phyloP scores from a whole-genome alignment of 2,797 vertebrate species.

The Cyclopterus lumpus region DNA sequence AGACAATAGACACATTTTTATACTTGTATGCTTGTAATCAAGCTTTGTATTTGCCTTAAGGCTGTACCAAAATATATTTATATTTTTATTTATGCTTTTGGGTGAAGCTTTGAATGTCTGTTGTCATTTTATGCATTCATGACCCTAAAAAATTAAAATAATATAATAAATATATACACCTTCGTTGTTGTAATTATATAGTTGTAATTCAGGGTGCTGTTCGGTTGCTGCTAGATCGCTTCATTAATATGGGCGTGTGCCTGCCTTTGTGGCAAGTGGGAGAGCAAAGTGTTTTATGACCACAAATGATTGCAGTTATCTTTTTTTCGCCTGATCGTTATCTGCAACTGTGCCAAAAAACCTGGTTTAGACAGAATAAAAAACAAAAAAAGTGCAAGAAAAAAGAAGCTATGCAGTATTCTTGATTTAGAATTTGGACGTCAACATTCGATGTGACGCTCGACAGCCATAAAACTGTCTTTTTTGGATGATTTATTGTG shows the following conservation, averaged over 20 bases:
- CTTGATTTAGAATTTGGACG: neutral
- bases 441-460: neutral
- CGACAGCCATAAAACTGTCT: neutral
- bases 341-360: neutral
- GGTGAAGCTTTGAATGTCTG: neutral
- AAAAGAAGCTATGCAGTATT: neutral
- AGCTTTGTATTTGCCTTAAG: neutral
- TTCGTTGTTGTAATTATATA: too few relatives aligned
- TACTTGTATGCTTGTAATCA: too few relatives aligned
- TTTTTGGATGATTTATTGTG: too few relatives aligned
- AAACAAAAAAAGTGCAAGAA: neutral
- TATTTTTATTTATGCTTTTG: neutral
- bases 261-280: neutral
- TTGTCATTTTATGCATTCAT: neutral
- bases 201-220: too few relatives aligned
- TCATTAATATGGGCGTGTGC: too few relatives aligned
- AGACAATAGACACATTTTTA: neutral
- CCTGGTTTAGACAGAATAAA: neutral
- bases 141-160: too few relatives aligned
- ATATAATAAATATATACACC: too few relatives aligned
- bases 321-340: neutral
- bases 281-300: neutral
- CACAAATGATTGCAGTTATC: neutral
- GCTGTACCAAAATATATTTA: neutral
- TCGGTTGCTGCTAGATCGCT: too few relatives aligned